Base-by-base conservation (phyloP, 2,113 vertebrate species). In the Hemicordylus capensis region DNA sequence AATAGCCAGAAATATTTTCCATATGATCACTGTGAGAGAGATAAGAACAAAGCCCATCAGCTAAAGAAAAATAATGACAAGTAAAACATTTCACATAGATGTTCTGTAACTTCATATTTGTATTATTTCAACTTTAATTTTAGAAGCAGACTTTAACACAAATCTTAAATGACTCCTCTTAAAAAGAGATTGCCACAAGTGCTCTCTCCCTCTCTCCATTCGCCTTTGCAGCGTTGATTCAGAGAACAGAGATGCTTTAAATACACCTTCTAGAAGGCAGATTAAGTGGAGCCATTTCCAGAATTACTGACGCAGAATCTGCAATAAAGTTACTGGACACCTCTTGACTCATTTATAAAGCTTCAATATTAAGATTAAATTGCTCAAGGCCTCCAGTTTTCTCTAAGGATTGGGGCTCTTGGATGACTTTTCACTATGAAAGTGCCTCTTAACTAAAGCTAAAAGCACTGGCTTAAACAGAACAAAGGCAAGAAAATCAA, bases 1-100 rank as follows among this genome's bases (percentile, higher is more conserved):
- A 93, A 92, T 99, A 99, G 39, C 99, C 99, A 82, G 93, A 97
- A 73, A 99, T 98, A 91, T 98, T 99, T 95, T 99, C 99, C 99
- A 99, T 99, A 94, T 99, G 98, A 90, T 99, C 98, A 90, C 98
- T 99, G 90, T 73, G 85, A 74, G 70, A 92, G 88, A 81, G 87
- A 87, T 56, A 81, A 81, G 61, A 90, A 80, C 1, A 95, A 76
- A 93, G 85, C 12, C 58, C 86, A 51, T 96, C 26, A 94, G 75
- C 69, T 17, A 84, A 89, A 46, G 90, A 2, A 14, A 89, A 85
- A 88, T n/a, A 74, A 80, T 84, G 15, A 39, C 76, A 76, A 42
- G 63, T 22, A 4, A 74, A 87, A 48, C 19, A 92, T 82, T 66
- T 79, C 8, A 72, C 56, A 61, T 87, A 37, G 19, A 88, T 59